Evolutionary conservation across 1,140 invertebrate genomes (phyloP), one percentile per base, ranked within the genome.

Genomic region (Pygmarrhopalites habei): DNA sequence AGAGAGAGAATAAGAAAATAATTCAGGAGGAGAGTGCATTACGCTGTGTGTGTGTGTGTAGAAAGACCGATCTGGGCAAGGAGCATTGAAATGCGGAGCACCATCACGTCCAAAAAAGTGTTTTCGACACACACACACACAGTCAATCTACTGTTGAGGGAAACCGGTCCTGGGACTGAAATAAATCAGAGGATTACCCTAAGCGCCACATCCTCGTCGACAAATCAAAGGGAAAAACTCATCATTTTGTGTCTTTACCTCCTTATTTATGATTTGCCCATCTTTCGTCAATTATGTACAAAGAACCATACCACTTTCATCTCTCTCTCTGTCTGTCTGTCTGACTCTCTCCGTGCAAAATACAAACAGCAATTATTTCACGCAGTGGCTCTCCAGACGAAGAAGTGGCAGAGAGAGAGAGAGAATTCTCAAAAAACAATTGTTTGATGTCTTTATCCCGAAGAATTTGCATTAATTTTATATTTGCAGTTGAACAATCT

Each of bases 141-240:
- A 35, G 32, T 35, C 15, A 3, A 23, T 52, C 49, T 52, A 52
- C 49, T 52, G 49, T 52, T 52, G 49, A 52, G 49, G 7, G 25
- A 52, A 52, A 52, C 49, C 49, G 49, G 49, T 52, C 23, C 7
- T 28, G 49, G 25, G 25, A 28, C 5, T 5, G 25, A 52, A 26
- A 52, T 52, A 52, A 52, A 52, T 52, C 49, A 52, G 49, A 46
- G 15, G 15, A 5, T 35, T 35, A 35, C 32, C 5, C 32, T 35
- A 35, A 35, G 15, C 5, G 32, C 32, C 32, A 46, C 15, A n/a
- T n/a, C n/a, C n/a, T 46, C 44, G 21, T 46, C 15, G 44, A 52
- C 49, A 52, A 52, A 52, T 52, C 49, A 52, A 52, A 52, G 5
- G 23, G n/a, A n/a, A 52, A 52, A 52, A 52, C 49, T 52, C 14